Evolutionary conservation across 2,888 invertebrate species (phyloP).

Genomic region (Pachliopta kotzebuea): DNA sequence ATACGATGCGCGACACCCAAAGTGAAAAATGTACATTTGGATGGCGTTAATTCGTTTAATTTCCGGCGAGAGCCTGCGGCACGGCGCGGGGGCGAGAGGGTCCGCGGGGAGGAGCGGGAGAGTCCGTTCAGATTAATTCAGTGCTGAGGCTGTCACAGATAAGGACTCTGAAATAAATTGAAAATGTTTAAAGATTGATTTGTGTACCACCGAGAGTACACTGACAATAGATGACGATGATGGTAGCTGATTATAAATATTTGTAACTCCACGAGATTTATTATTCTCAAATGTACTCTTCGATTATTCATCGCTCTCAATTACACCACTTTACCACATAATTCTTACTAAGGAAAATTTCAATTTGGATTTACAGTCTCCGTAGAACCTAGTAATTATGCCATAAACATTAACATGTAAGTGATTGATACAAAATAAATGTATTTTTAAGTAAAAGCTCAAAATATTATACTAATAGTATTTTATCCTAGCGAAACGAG

Average conservation of each 20-base stretch:
- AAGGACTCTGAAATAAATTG: constrained; percentile 81
- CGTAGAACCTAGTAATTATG: too few species aligned
- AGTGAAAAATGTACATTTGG: constrained; percentile 81
- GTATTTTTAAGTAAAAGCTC: constrained; percentile 22
- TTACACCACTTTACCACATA: neutral
- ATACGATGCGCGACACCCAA: constrained; percentile 73
- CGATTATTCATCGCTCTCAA: neutral
- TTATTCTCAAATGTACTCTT: neutral
- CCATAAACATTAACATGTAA: too few species aligned
- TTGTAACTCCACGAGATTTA: neutral
- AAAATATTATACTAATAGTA: constrained; percentile 29
- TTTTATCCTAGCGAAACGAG: constrained; percentile 32
- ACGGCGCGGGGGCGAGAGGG: constrained; percentile 43
- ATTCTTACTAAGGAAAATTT: neutral
- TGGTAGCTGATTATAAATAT: constrained; percentile 31
- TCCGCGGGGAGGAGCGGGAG: constrained; percentile 45
- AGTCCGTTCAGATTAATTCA: constrained; percentile 79
- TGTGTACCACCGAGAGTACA: constrained; percentile 76
- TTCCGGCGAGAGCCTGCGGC: constrained; percentile 71
- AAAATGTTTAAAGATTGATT: constrained; percentile 81
- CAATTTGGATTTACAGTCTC: neutral
- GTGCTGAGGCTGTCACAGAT: constrained; percentile 76
- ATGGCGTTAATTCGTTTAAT: constrained; percentile 82
- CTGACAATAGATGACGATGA: constrained; percentile 51
- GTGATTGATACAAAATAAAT: neutral